Evolutionary conservation across 1,140 invertebrate species (phyloP).

Genomic region (Achatina immaculata): DNA sequence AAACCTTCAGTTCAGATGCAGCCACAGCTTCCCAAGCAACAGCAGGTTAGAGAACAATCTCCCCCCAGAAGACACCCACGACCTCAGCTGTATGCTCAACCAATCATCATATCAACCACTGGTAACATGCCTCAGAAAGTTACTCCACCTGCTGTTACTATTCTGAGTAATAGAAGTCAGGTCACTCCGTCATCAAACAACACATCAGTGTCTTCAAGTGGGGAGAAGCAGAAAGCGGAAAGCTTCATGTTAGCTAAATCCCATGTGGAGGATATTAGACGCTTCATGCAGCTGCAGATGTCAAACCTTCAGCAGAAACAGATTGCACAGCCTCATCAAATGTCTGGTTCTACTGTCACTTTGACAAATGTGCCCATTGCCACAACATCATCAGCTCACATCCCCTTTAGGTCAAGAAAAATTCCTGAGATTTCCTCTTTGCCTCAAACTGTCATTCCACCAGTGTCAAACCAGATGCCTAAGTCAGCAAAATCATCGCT

Average conservation of each 20-base stretch:
- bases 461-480: not conserved
- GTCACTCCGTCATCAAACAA: not conserved
- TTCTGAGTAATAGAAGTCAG: not conserved
- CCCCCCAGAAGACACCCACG: slow-evolving; percentile 7
- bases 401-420: not conserved
- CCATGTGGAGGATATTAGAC: slow-evolving; percentile 19
- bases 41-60: not conserved
- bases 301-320: not conserved
- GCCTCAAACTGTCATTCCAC: not conserved
- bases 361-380: not conserved
- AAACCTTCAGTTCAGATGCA: slow-evolving; percentile 15
- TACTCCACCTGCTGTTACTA: not conserved
- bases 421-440: not conserved
- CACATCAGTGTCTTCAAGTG: not conserved
- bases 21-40: not conserved
- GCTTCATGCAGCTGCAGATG: slow-evolving; percentile 35
- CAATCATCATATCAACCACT: slow-evolving; percentile 7
- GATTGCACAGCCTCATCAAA: slow-evolving; percentile 18
- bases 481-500: not conserved
- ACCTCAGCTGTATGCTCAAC: slow-evolving; percentile 33
- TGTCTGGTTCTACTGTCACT: slow-evolving; percentile 31
- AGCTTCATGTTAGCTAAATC: slow-evolving; percentile 4
- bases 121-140: not conserved
- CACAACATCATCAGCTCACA: not conserved
- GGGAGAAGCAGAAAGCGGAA: slow-evolving; percentile 15